Percentiles rank a stretch among this genome's conserved stretches.
Evolutionary conservation across 2,888 invertebrate species (phyloP).

Genomic region (Vanessa cardui): DNA sequence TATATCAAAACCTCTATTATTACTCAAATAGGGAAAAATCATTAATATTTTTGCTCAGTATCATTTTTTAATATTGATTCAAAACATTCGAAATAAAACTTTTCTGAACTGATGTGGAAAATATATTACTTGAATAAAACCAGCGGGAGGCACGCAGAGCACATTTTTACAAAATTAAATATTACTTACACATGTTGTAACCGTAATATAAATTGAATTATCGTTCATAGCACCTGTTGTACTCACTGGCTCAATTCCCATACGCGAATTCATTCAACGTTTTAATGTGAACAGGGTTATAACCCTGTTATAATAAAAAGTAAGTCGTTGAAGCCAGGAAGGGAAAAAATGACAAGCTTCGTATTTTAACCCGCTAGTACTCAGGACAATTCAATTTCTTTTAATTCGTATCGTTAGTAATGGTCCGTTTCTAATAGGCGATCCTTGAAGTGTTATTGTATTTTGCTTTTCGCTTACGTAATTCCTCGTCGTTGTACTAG

Average conservation of each 20-base stretch:
- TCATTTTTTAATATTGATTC: too few relatives aligned
- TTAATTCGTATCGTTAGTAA: constrained; percentile 16
- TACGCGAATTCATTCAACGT: background rate
- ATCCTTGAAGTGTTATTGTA: constrained; percentile 17
- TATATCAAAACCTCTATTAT: too few relatives aligned
- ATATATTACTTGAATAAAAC: too few relatives aligned
- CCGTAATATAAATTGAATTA: background rate
- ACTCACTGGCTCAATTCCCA: too few relatives aligned
- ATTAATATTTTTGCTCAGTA: too few relatives aligned
- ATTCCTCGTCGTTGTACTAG: background rate
- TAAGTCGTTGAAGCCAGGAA: constrained; percentile 1
- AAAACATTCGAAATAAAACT: too few relatives aligned
- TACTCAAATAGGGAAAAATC: too few relatives aligned
- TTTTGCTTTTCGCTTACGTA: constrained; percentile 9
- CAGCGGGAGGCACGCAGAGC: too few relatives aligned
- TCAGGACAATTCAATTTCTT: constrained; percentile 10
- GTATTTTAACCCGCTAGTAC: background rate
- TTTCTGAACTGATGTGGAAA: too few relatives aligned
- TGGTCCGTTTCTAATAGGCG: constrained; percentile 16
- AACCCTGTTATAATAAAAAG: constrained; percentile 5
- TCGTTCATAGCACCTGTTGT: background rate
- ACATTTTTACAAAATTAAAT: too few relatives aligned
- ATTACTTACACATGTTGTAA: too few relatives aligned
- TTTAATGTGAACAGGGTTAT: constrained; percentile 11
- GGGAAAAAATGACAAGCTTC: constrained; percentile 16